phyloP scores from a whole-genome alignment of 2,888 invertebrate species.

The Drosophila melanosoma region DNA sequence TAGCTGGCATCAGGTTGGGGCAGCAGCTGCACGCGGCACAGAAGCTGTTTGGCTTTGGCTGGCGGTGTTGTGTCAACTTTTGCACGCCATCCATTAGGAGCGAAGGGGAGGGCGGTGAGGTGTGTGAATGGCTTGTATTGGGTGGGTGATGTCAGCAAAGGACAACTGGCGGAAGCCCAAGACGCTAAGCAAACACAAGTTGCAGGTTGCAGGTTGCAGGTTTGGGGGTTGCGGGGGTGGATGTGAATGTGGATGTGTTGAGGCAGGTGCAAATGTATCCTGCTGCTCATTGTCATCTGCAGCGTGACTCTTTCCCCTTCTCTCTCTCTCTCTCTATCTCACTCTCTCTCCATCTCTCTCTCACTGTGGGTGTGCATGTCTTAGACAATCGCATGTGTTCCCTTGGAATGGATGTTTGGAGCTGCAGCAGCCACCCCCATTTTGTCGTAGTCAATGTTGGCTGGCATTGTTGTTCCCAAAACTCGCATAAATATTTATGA shows the following conservation, averaged over 20 bases:
- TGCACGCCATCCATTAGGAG: conserved; percentile 75
- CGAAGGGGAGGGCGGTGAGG: background rate
- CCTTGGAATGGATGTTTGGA: conserved; percentile 26
- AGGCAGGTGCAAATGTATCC: conserved; percentile 72
- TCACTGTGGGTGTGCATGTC: conserved; percentile 41
- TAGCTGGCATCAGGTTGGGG: conserved; percentile 26
- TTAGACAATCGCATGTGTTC: conserved; percentile 78
- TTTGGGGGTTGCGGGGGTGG: conserved; percentile 38
- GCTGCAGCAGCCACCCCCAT: conserved; percentile 11
- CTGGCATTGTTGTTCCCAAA: conserved; percentile 81
- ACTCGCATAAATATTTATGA: conserved; percentile 85
- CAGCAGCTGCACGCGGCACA: conserved; percentile 65
- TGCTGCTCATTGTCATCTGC: conserved; percentile 78
- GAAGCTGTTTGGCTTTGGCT: conserved; percentile 69
- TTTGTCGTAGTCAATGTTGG: conserved; percentile 49
- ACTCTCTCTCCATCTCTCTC: background rate
- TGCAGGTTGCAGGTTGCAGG: conserved; percentile 39
- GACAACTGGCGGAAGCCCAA: conserved; percentile 57
- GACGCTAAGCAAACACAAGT: conserved; percentile 67
- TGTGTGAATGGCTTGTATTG: background rate
- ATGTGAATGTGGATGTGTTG: conserved; percentile 16
- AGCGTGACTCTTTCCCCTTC: conserved; percentile 22
- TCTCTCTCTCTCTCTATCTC: background rate
- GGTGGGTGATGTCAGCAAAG: conserved; percentile 17
- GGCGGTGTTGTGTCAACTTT: conserved; percentile 78